phyloP scores from a whole-genome alignment of 2,888 invertebrate species.

The Brachylomia viminalis region DNA sequence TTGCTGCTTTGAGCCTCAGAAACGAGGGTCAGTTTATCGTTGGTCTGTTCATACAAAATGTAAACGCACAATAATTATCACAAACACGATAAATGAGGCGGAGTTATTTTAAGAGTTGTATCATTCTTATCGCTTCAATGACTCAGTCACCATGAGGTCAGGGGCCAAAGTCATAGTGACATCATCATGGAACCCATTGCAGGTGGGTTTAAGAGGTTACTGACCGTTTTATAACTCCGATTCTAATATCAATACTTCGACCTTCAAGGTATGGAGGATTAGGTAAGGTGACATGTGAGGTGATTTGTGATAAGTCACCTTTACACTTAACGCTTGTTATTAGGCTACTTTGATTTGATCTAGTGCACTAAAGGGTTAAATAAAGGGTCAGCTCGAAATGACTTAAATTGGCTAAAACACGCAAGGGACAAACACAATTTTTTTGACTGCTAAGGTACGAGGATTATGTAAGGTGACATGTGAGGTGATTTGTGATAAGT shows the following conservation, averaged over 20 bases:
- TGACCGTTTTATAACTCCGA: slow-evolving; percentile 55
- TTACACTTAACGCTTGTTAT: slow-evolving; percentile 23
- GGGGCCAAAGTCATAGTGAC: slow-evolving; percentile 70
- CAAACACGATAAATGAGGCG: slow-evolving; percentile 50
- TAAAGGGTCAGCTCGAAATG: slow-evolving; percentile 11
- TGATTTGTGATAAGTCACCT: slow-evolving; percentile 48
- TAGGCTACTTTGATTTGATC: slow-evolving; percentile 33
- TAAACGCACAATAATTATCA: slow-evolving; percentile 57
- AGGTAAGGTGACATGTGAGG: slow-evolving; percentile 39
- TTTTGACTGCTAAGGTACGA: slow-evolving; percentile 1
- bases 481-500: slow-evolving; percentile 38
- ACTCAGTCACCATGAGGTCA: slow-evolving; percentile 70
- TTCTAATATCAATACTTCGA: slow-evolving; percentile 46
- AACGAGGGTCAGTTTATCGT: slow-evolving; percentile 14
- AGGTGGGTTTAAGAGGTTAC: slow-evolving; percentile 72
- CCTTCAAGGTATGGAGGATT: slow-evolving; percentile 52
- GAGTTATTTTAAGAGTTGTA: slow-evolving; percentile 66
- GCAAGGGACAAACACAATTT: slow-evolving; percentile 16
- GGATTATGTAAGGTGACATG: no score
- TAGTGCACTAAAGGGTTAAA: slow-evolving; percentile 19
- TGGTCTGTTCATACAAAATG: slow-evolving; percentile 16
- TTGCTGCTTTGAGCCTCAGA: slow-evolving; percentile 12
- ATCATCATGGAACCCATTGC: slow-evolving; percentile 69
- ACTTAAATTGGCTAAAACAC: slow-evolving; percentile 28
- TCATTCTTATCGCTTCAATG: slow-evolving; percentile 70